phyloP scores from a whole-genome alignment of 1,140 invertebrate species.

The Drosophila dunni region DNA sequence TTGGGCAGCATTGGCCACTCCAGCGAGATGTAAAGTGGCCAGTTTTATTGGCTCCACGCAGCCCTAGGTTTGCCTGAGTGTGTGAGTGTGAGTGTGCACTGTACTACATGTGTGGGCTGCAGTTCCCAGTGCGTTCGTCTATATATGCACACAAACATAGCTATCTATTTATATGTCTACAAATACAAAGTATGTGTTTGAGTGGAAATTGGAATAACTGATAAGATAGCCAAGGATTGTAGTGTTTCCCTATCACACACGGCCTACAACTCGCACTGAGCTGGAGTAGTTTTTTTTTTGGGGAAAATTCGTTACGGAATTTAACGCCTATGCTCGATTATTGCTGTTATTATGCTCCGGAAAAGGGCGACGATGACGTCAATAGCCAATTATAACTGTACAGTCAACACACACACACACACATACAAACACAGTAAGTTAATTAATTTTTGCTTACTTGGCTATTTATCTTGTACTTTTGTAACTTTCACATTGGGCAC shows the following conservation, averaged over 20 bases:
- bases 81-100: not conserved
- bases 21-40: constrained; percentile 25
- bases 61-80: not conserved
- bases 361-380: constrained; percentile 22
- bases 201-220: constrained; percentile 46
- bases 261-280: constrained; percentile 7
- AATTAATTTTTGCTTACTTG: constrained; percentile 1
- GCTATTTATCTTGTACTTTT: not conserved
- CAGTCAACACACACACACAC: not conserved
- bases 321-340: constrained; percentile 2
- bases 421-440: not conserved
- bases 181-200: constrained; percentile 18
- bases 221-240: constrained; percentile 37
- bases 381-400: constrained; percentile 6
- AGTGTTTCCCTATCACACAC: constrained; percentile 47
- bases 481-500: not conserved
- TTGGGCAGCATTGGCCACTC: constrained; percentile 32
- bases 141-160: constrained; percentile 9
- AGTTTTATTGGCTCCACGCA: constrained; percentile 28
- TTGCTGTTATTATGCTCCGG: not conserved
- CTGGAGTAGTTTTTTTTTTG: constrained; percentile 20
- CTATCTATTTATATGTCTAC: constrained; percentile 18
- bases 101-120: constrained; percentile 27
- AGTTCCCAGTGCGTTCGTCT: constrained; percentile 7
- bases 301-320: constrained; percentile 58